Evolutionary conservation across 2,888 invertebrate genomes (phyloP), one percentile per base, ranked within the genome.

Genomic region (Bhutanitis thaidina): DNA sequence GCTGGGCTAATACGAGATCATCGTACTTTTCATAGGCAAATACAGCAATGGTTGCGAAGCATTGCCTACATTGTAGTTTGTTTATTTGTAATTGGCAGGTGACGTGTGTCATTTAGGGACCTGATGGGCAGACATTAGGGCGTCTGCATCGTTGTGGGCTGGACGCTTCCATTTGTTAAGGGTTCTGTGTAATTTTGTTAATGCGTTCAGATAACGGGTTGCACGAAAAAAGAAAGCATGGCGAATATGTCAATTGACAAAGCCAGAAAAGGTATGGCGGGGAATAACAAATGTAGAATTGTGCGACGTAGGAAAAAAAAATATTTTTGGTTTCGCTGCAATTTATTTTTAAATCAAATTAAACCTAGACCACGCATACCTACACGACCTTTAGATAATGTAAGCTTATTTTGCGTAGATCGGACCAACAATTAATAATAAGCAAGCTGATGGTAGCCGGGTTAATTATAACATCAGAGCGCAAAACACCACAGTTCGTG

Each of bases 111-210:
- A 83, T 88, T 87, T 86, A 83, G 80, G 77, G 78, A 66, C 67
- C 80, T 86, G 86, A 88, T 87, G 86, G 87, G 79, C 74, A 73
- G 74, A 84, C 87, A 88, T 88, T 88, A 88, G 80, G 77, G 78
- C 71, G 87, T 87, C 87, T 87, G 83, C 78, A 70, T 68, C 67
- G 75, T 79, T 79, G 80, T 77, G 78, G 74, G 71, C 67, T 67
- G 68, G 67, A 66, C 68, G 69, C 66, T 77, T 75, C 81, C 83
- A 83, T 86, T 87, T 83, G 80, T 74, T 72, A 74, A 75, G 81
- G 81, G 79, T 66, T 71, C 71, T 61, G 64, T 66, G 80, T 80
- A 82, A 85, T 86, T 84, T 80, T 65, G 77, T 72, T 83, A 86
- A 87, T 86, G 83, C 73, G 74, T 70, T 67, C 62, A 61, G 57